Evolutionary conservation across 1,140 invertebrate species (phyloP), one percentile per base, ranked within the genome.

Genomic region (Ylistrum balloti): DNA sequence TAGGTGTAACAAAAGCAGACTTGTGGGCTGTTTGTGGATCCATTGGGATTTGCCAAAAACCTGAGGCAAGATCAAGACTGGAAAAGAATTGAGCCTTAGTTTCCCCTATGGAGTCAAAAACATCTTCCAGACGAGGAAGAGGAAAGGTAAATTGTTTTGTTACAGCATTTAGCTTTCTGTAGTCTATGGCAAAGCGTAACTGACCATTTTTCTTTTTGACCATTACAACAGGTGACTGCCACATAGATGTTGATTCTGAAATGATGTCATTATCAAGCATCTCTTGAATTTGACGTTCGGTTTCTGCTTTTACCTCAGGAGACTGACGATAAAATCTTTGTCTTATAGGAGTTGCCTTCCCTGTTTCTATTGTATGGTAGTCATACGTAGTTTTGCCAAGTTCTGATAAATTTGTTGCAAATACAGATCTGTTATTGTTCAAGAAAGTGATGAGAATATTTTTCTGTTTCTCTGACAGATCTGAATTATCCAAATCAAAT

Each of bases 171-270:
- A n/a, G n/a, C n/a, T n/a, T n/a, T n/a, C n/a, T n/a, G n/a, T n/a
- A n/a, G n/a, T n/a, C n/a, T n/a, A n/a, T n/a, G n/a, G n/a, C n/a
- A n/a, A n/a, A n/a, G n/a, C n/a, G n/a, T n/a, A n/a, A n/a, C n/a
- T n/a, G n/a, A n/a, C n/a, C n/a, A n/a, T n/a, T n/a, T n/a, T n/a
- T n/a, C 89, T 97, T 97, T 11, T 92, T 92, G 0, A 96, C 96
- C 86, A 97, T 93, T 90, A 96, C 95, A 5, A 97, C 89, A 32
- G 96, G 96, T 7, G 95, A 96, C 22, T 96, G 93, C 96, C 96
- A 97, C 13, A 86, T 56, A n/a, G 86, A 88, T 28, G 45, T 88
- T 20, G 91, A 92, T 33, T 85, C 88, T 32, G 86, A 87, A 28
- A 93, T 89, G 13, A 91, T 87, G 22, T 88, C 87, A 86, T 90